phyloP scores from a whole-genome alignment of 2,888 invertebrate species.

The Nomada flava region DNA sequence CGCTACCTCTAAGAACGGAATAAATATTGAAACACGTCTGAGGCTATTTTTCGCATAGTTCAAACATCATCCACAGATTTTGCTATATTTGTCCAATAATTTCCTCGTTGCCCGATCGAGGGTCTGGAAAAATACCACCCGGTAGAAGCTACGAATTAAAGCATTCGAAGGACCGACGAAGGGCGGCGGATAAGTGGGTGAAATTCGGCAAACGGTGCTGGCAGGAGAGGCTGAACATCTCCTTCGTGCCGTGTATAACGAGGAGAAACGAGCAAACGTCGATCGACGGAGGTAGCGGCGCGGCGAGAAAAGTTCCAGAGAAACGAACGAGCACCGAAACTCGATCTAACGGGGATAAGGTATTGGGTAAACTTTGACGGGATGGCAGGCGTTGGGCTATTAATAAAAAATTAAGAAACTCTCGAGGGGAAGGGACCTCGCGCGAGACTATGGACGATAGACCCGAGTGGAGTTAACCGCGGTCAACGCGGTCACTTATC shows the following conservation, averaged over 20 bases:
- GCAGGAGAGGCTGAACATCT: not conserved
- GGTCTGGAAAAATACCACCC: not conserved
- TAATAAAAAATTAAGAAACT: constrained; percentile 58
- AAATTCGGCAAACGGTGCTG: not conserved
- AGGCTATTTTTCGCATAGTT: constrained; percentile 15
- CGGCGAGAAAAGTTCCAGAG: constrained; percentile 48
- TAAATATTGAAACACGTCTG: constrained; percentile 39
- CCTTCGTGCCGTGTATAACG: constrained; percentile 8
- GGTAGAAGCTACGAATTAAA: not conserved
- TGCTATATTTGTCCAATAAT: not conserved
- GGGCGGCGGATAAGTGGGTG: not conserved
- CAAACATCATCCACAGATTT: constrained; percentile 36
- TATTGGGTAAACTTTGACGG: constrained; percentile 12
- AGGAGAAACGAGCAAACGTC: constrained; percentile 39
- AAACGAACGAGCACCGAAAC: constrained; percentile 20
- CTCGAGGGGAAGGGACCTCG: not conserved
- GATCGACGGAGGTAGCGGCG: constrained; percentile 9
- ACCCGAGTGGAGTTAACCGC: constrained; percentile 45
- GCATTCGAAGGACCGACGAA: not conserved
- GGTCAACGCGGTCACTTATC: constrained; percentile 64
- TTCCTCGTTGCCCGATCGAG: not conserved
- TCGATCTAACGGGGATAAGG: constrained; percentile 23
- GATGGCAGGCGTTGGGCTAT: constrained; percentile 15
- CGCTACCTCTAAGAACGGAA: not conserved
- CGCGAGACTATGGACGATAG: constrained; percentile 46